Base-by-base conservation (phyloP, 1,140 invertebrate species). In the Anastrepha obliqua region DNA sequence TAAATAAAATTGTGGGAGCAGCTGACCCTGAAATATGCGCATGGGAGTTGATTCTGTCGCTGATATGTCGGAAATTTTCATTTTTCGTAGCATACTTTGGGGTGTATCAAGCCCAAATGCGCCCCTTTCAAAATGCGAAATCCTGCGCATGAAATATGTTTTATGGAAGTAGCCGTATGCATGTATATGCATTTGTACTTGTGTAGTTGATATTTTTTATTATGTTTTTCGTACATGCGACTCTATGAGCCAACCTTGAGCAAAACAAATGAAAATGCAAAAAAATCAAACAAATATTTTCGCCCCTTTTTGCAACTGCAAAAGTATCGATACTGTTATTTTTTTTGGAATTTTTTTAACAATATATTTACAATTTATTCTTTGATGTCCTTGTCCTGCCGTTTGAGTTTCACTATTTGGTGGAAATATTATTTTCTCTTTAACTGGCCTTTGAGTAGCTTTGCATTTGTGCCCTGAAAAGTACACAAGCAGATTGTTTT, bases 1-100 rank as follows among this genome's bases (percentile, higher is more conserved):
- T 74, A 74, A 44, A 39, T 74, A 42, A 47, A 74, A 74, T 74
- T 74, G 67, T 74, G 44, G 67, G 67, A 9, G 67, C 42, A 44
- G 67, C 67, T 47, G 67, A 74, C 67, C 67, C 39, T 74, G 67
- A 42, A 44, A 8, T 55, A n/a, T 17, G 3, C 17, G 67, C 67
- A 4, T 39, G 17, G 0, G 51, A 11, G 51, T 55, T 2, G 6
- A 8, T 55, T 1, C 51, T 55, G 51, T 55, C 51, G 51, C 51
- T 55, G 51, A 39, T 74, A 42, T 5, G 42, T 11, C 67, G 67
- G 42, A 74, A 42, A 74, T 39, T 47, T 47, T 44, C 60, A 62
- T 62, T 44, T 74, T 74, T 74, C 42, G 39, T 47, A 74, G 67
- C 67, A 74, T n/a, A 74, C 15, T 7, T 47, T 74, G 44, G 42